Evolutionary conservation across 2,113 vertebrate species (phyloP).

Genomic region (Colaptes auratus): DNA sequence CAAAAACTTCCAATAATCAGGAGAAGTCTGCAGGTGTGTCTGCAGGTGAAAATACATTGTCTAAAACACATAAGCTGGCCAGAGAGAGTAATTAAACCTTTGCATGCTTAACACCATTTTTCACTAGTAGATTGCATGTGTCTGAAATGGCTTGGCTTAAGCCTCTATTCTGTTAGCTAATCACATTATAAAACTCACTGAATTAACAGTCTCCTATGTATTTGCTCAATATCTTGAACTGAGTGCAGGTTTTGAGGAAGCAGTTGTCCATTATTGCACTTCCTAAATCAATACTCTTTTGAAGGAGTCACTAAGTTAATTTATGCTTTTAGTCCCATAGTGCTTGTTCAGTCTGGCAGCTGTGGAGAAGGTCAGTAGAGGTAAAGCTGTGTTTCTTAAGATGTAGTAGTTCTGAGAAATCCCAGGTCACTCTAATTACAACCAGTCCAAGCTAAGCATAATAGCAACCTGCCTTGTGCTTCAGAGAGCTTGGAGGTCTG

Average conservation of each 20-base stretch:
- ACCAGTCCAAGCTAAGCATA: constrained; percentile 6
- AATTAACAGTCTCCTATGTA: neutral
- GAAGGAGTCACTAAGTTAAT: constrained; percentile 50
- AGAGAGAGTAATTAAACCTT: neutral
- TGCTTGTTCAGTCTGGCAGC: constrained; percentile 26
- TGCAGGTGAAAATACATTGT: neutral
- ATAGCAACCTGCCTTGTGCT: constrained; percentile 32
- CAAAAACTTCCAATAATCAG: neutral
- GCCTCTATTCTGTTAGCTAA: neutral
- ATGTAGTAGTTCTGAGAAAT: constrained; percentile 38
- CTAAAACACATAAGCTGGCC: neutral
- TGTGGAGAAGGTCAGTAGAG: neutral
- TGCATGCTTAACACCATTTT: neutral
- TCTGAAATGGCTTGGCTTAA: neutral
- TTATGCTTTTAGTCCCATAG: constrained; percentile 8
- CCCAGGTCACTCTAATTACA: constrained; percentile 51
- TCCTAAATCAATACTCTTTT: constrained; percentile 34
- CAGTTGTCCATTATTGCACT: neutral
- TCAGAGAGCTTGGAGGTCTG: neutral
- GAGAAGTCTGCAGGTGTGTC: neutral
- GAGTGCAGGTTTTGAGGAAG: neutral
- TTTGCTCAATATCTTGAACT: neutral
- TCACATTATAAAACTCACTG: neutral
- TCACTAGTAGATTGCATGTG: neutral
- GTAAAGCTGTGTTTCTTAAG: constrained; percentile 41